A percentile compares a stretch with the other conserved stretches of the same genome.
Evolutionary conservation across 30 jellyfish, hydroid and myxozoan genomes (phyloP).

Genomic region (Hydra vulgaris): DNA sequence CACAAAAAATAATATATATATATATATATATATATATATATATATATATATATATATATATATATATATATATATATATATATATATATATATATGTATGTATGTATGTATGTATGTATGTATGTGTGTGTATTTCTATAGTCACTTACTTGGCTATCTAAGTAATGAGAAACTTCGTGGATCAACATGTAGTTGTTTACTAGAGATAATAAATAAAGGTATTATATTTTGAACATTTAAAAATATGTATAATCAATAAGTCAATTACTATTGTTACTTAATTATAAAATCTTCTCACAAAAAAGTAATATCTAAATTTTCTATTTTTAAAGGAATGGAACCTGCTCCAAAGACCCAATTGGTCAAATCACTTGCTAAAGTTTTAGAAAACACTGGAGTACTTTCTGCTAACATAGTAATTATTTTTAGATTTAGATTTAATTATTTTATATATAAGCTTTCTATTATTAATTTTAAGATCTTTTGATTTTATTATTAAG

Average conservation of each 20-base stretch:
- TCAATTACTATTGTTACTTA: no score
- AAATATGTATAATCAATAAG: no score
- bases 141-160: constrained; percentile 43
- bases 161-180: constrained; percentile 57
- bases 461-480: no score
- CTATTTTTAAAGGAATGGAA: constrained; percentile 68
- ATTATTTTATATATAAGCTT: no score
- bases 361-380: constrained; percentile 62
- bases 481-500: no score
- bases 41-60: background rate
- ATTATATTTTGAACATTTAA: background rate
- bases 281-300: no score
- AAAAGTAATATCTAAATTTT: no score
- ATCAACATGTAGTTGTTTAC: constrained; percentile 75
- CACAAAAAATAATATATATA: no score
- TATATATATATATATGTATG: no score
- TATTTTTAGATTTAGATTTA: no score
- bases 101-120: background rate
- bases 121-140: background rate
- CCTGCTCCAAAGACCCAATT: constrained; percentile 65
- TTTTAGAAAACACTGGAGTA: constrained; percentile 58
- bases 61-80: background rate
- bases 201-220: constrained; percentile 81
- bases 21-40: no score
- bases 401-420: constrained; percentile 13